A percentile compares a stretch with the other conserved stretches of the same genome.
Evolutionary conservation across 2,113 vertebrate genomes (phyloP).

Genomic region (Tragulus kanchil): DNA sequence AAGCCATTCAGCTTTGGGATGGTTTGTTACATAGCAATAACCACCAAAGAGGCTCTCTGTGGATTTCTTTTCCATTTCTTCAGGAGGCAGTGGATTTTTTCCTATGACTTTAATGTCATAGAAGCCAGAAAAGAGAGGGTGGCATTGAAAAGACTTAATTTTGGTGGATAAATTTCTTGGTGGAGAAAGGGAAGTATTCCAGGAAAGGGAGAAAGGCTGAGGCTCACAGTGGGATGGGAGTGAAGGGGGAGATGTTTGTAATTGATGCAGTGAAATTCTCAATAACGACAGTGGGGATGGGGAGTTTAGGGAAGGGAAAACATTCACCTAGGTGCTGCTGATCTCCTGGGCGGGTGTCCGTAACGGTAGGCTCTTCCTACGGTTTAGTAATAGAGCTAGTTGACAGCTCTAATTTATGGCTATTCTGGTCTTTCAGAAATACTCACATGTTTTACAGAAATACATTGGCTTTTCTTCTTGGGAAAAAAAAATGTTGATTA

Average conservation of each 20-base stretch:
- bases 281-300: too few relatives aligned
- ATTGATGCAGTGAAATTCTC: not conserved
- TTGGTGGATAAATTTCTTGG: not conserved
- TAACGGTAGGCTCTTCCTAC: not conserved
- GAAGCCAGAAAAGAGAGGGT: not conserved
- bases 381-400: not conserved
- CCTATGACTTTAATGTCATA: not conserved
- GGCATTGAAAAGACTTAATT: not conserved
- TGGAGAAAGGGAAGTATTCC: not conserved
- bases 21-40: not conserved
- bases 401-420: not conserved
- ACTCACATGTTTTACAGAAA: conserved; percentile 27
- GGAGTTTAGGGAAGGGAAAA: too few relatives aligned
- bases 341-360: too few relatives aligned
- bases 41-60: not conserved
- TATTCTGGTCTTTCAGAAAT: conserved; percentile 34
- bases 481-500: not conserved
- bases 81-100: not conserved
- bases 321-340: too few relatives aligned
- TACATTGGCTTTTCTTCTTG: conserved; percentile 34
- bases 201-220: not conserved
- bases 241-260: not conserved
- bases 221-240: not conserved
- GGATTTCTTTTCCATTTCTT: conserved; percentile 35
- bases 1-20: not conserved